Evolutionary conservation across 2,113 vertebrate genomes (phyloP).

Genomic region (Chloroceryle aenea): DNA sequence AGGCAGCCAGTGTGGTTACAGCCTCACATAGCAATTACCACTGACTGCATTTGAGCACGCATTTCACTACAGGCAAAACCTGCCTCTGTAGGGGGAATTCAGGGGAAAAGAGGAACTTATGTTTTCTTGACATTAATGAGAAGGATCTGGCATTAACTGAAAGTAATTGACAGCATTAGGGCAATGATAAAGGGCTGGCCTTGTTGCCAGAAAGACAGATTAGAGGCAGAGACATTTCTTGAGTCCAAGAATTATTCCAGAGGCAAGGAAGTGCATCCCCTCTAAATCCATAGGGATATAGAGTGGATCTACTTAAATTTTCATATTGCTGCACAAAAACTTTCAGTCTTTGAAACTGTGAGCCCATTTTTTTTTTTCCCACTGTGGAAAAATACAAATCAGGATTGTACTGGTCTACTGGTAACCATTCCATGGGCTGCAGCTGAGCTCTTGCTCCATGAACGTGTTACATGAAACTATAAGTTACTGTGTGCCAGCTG

Average conservation of each 20-base stretch:
- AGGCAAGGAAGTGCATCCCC: not conserved
- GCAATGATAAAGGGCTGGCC: conserved; percentile 6
- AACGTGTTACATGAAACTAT: not conserved
- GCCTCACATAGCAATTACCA: not conserved
- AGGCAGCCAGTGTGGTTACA: not conserved
- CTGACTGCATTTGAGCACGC: not conserved
- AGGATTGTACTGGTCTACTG: not conserved
- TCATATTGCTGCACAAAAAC: not conserved
- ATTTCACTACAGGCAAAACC: not conserved
- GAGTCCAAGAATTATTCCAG: conserved; percentile 24
- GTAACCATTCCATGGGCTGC: not conserved
- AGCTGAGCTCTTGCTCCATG: not conserved
- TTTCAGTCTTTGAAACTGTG: not conserved
- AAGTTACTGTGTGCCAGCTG: not conserved
- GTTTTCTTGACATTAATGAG: conserved; percentile 54
- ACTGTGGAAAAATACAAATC: not conserved
- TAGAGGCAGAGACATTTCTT: not conserved
- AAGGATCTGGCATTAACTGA: conserved; percentile 36
- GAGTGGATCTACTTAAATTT: conserved; percentile 6
- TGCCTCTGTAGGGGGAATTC: not conserved
- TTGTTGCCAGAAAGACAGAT: conserved; percentile 35
- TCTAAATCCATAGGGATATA: not conserved
- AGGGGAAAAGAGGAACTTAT: conserved; percentile 2
- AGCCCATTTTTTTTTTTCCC: not conserved
- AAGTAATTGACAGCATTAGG: conserved; percentile 53